These are phyloP conservation scores for Brachionus plicatilis DNA, from an alignment of 1,140 invertebrate genomes.

Conservation along the genomic window DNA sequence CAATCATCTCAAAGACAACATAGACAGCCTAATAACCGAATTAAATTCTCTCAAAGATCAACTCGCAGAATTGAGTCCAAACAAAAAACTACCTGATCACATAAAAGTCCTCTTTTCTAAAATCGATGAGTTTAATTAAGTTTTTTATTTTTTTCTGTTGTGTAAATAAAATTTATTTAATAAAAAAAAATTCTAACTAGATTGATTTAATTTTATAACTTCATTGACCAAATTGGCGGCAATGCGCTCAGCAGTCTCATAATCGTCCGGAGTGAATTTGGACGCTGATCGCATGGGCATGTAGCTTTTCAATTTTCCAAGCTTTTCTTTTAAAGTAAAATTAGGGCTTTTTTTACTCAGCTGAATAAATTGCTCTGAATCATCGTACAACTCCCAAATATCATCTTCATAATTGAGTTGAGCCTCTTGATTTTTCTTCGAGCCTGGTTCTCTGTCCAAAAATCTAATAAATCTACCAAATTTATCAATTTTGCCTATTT, in stretches of 20 bases:
- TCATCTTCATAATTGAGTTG: background rate
- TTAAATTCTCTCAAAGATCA: constrained; percentile 74
- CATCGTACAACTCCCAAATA: background rate
- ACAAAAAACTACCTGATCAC: background rate
- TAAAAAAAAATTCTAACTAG: background rate
- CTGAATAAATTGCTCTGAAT: background rate
- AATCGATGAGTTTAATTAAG: background rate
- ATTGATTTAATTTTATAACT: constrained; percentile 1
- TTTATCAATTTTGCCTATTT: background rate
- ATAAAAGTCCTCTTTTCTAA: background rate
- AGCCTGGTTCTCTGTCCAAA: background rate
- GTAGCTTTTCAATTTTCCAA: background rate
- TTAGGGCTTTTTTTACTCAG: background rate
- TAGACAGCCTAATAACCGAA: constrained; percentile 85
- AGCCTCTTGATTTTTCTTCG: background rate
- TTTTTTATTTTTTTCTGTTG: background rate
- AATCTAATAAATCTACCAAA: background rate
- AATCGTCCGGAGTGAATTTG: background rate
- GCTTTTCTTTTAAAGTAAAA: background rate
- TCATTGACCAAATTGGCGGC: constrained; percentile 21
- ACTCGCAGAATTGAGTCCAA: constrained; percentile 63
- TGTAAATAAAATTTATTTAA: background rate
- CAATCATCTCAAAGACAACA: constrained; percentile 79
- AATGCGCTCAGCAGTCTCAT: background rate
- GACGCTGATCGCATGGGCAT: background rate